Evolutionary conservation across 2,797 vertebrate genomes (phyloP).

Genomic region (Danio aesculapii): DNA sequence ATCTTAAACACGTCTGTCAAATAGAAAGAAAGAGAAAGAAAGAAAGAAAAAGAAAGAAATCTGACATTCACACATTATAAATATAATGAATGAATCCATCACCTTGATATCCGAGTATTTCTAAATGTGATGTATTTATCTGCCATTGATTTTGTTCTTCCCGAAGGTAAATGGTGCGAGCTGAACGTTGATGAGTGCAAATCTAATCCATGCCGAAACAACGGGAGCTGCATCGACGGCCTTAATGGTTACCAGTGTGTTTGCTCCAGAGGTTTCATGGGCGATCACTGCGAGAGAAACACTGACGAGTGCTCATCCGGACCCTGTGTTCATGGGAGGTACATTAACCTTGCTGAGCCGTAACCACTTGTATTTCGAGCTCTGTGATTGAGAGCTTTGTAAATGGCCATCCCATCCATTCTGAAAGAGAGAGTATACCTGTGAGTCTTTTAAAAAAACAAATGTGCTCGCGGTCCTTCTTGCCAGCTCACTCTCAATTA

Average conservation of each 20-base stretch:
- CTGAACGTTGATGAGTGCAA: conserved; percentile 80
- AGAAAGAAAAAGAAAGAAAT: no score
- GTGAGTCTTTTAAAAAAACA: conserved; percentile 70
- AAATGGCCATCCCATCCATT: conserved; percentile 21
- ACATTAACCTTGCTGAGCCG: conserved; percentile 41
- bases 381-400: conserved; percentile 32
- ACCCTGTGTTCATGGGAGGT: conserved; percentile 88
- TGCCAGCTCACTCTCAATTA: conserved; percentile 74
- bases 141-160: conserved; percentile 32
- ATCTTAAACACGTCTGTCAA: no score
- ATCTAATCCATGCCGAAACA: conserved; percentile 81
- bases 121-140: not conserved
- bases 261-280: conserved; percentile 79
- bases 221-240: conserved; percentile 79
- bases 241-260: conserved; percentile 78
- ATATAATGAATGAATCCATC: not conserved
- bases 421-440: not conserved
- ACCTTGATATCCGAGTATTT: not conserved
- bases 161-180: conserved; percentile 80
- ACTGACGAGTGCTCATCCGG: conserved; percentile 82
- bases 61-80: no score
- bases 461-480: conserved; percentile 69
- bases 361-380: conserved; percentile 9
- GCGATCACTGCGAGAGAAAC: conserved; percentile 80
- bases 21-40: no score